phyloP scores from a whole-genome alignment of 2,888 invertebrate genomes.

The Syritta pipiens region DNA sequence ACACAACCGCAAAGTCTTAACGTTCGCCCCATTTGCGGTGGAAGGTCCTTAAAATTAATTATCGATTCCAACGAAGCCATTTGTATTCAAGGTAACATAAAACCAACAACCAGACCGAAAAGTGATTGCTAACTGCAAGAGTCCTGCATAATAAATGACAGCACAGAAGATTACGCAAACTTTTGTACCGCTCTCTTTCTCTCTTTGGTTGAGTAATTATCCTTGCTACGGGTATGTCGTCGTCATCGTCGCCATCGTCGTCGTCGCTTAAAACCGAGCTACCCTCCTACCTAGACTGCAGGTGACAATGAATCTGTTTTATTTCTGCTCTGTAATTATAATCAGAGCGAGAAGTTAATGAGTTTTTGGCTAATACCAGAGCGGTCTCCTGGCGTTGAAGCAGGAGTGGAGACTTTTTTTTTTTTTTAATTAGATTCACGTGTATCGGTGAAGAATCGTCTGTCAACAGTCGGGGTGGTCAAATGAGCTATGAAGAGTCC shows the following conservation, averaged over 20 bases:
- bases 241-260: conserved; percentile 37
- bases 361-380: conserved; percentile 40
- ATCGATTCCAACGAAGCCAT: conserved; percentile 19
- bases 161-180: conserved; percentile 54
- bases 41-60: conserved; percentile 31
- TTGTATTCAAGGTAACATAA: conserved; percentile 48
- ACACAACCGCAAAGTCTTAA: neutral
- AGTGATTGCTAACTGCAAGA: conserved; percentile 36
- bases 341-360: conserved; percentile 62
- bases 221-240: conserved; percentile 36
- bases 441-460: neutral
- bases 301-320: conserved; percentile 50
- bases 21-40: no score
- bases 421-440: no score
- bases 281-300: conserved; percentile 18
- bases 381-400: neutral
- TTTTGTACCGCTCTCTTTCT: conserved; percentile 42
- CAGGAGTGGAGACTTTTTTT: neutral
- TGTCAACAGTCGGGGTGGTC: no score
- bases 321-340: conserved; percentile 50
- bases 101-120: conserved; percentile 33
- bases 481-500: conserved; percentile 17
- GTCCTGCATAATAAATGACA: conserved; percentile 61
- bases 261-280: conserved; percentile 13
- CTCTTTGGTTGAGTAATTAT: conserved; percentile 61